Percentiles rank a stretch among this genome's conserved stretches.
These are phyloP conservation scores for Oophaga sylvatica DNA, from an alignment of 2,797 vertebrate genomes.

Conservation along the genomic window DNA sequence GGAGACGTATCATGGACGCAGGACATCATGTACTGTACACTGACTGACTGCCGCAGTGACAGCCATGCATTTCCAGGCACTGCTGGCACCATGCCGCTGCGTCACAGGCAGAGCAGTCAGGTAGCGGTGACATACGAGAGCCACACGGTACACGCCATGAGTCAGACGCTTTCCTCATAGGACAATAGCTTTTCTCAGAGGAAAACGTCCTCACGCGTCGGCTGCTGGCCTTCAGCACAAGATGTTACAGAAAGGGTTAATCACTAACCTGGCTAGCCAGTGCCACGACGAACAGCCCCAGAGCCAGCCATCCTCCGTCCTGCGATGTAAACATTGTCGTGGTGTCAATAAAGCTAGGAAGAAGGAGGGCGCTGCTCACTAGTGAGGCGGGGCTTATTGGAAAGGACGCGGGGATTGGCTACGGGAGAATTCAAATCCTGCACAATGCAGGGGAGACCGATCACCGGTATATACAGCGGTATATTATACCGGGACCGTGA, in stretches of 20 bases:
- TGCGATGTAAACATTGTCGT: slow-evolving; percentile 40
- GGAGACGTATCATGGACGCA: background rate
- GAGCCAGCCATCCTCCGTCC: slow-evolving; percentile 4
- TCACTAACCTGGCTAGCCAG: slow-evolving; percentile 27
- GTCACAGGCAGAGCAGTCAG: background rate
- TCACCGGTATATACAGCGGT: background rate
- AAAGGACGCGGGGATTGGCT: background rate
- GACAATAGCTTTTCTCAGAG: background rate
- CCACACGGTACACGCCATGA: too few species aligned
- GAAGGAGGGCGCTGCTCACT: background rate
- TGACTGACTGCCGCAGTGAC: too few species aligned
- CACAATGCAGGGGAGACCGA: too few species aligned
- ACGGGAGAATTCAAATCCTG: slow-evolving; percentile 28
- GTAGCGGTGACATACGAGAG: too few species aligned
- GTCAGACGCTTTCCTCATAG: too few species aligned
- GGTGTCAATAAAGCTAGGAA: slow-evolving; percentile 44
- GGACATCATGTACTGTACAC: too few species aligned
- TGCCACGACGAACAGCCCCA: background rate
- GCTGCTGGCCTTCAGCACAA: background rate
- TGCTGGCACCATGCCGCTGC: background rate
- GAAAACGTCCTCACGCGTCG: background rate
- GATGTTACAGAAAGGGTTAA: background rate
- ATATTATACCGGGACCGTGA: too few species aligned
- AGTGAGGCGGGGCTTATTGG: background rate
- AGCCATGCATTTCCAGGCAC: background rate